phyloP scores from a whole-genome alignment of 2,797 vertebrate species.

The Anguilla marmorata region DNA sequence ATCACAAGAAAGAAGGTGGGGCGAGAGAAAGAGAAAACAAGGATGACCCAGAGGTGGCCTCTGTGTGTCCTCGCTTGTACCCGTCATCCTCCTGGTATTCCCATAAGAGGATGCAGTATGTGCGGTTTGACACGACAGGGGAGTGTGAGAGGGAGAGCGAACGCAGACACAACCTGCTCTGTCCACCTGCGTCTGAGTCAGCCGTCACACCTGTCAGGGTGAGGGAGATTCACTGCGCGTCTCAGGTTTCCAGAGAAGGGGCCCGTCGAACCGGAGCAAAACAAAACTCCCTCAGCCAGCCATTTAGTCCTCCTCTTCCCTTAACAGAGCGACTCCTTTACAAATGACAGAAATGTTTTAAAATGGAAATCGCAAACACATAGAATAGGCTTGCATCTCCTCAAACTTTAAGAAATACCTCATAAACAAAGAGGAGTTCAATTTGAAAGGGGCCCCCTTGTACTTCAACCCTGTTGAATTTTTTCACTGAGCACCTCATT shows the following conservation, averaged over 20 bases:
- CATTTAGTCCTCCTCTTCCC: constrained; percentile 11
- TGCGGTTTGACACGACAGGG: constrained; percentile 50
- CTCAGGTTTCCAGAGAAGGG: constrained; percentile 16
- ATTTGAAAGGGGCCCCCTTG: not conserved
- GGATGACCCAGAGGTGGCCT: constrained; percentile 30
- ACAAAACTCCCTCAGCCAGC: not conserved
- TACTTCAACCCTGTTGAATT: not conserved
- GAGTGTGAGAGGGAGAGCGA: constrained; percentile 37
- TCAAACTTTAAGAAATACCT: not conserved
- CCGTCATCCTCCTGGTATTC: constrained; percentile 59
- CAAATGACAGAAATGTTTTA: not conserved
- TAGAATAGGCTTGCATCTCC: not conserved
- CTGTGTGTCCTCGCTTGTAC: constrained; percentile 3
- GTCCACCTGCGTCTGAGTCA: constrained; percentile 59
- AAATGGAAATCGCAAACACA: not conserved
- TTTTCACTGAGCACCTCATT: not conserved
- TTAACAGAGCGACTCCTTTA: not conserved
- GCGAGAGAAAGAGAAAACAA: not conserved
- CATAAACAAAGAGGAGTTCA: not conserved
- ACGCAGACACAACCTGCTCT: constrained; percentile 57
- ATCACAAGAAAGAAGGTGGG: constrained; percentile 24
- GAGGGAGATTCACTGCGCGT: constrained; percentile 12
- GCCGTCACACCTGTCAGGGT: constrained; percentile 31
- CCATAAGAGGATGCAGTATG: constrained; percentile 52
- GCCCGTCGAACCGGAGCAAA: not conserved